Base-by-base conservation (phyloP, 2,888 invertebrate genomes). In the Suillia variegata region DNA sequence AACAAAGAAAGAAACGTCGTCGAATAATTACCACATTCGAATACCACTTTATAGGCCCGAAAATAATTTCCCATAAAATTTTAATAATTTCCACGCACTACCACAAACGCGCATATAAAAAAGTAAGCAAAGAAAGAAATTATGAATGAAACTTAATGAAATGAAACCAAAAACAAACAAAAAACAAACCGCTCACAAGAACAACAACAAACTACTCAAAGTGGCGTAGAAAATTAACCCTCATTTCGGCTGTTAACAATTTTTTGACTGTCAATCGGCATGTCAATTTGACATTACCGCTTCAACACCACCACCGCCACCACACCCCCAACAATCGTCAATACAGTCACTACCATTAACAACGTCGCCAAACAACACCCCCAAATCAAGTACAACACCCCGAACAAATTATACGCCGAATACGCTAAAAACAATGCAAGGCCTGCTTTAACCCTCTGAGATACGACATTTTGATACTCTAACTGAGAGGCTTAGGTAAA, bases 211-310 rank as follows among this genome's bases (percentile, higher is more conserved):
- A 52, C 34, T 13, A 15, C 15, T 18, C 34, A 34, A 34, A 18
- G 22, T 38, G 42, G 54, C 54, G 34, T 15, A n/a, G 21, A 54
- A 54, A 54, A 38, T 42, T 42, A 54, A 54, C 42, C 42, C 54
- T 42, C 45, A 45, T 45, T 45, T 50, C 50, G 51, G n/a, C 13
- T 50, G 47, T 56, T 56, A 50, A 38, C 56, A 56, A 54, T 47
- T 45, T 22, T 42, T n/a, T n/a, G n/a, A 48, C 49, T 56, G 56
- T 56, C 56, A 56, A 56, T 56, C 56, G 56, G 38, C 56, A 49
- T 50, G 50, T 56, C 48, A 50, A 24, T 38, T 45, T 45, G 45
- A 45, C 45, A 45, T 45, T 45, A 45, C 45, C 45, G 45, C 45
- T 17, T 45, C 20, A 38, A 38, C 38, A 38, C 20, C 18, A 45